These are phyloP conservation scores for Casuarius casuarius DNA, from an alignment of 2,113 vertebrate genomes.

Conservation along the genomic window DNA sequence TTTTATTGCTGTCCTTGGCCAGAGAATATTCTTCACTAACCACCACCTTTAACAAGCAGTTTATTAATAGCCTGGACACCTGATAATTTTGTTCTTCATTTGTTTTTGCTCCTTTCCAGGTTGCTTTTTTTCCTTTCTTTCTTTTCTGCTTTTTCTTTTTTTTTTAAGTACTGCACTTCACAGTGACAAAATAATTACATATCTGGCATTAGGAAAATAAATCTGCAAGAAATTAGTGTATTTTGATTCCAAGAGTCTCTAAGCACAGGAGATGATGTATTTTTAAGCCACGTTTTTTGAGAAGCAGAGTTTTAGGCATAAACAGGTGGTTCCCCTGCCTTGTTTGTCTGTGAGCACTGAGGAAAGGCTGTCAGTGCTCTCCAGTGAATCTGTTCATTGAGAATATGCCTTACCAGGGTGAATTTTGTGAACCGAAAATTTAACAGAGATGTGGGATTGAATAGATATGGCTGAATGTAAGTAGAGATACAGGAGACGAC, in stretches of 20 bases:
- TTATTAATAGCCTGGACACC: constrained; percentile 2
- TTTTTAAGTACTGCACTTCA: background rate
- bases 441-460: background rate
- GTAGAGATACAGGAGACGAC: background rate
- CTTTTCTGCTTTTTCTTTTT: background rate
- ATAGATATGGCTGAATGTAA: background rate
- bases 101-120: background rate
- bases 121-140: background rate
- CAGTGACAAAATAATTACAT: constrained; percentile 5
- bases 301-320: background rate
- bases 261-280: background rate
- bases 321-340: background rate
- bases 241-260: constrained; percentile 18
- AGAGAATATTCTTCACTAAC: background rate
- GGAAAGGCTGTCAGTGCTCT: background rate
- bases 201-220: constrained; percentile 25
- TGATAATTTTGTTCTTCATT: background rate
- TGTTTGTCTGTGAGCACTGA: background rate
- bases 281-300: background rate
- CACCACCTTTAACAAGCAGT: background rate
- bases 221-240: background rate
- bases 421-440: constrained; percentile 27
- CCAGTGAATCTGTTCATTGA: background rate
- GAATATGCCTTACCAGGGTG: background rate
- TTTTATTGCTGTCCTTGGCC: background rate